Evolutionary conservation across 1,140 invertebrate genomes (phyloP).

Genomic region (Plutomurus gul): DNA sequence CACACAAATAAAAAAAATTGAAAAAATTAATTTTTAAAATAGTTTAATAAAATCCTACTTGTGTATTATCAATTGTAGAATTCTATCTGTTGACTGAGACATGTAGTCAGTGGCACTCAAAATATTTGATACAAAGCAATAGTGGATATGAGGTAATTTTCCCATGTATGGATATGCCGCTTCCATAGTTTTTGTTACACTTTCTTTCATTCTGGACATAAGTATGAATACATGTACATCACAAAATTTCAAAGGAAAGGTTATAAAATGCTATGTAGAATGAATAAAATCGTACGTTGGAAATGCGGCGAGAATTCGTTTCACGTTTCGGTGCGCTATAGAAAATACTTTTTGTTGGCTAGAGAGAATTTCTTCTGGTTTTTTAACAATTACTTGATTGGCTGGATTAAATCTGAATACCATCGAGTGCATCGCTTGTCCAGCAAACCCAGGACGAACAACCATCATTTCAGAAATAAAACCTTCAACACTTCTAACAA

Average conservation of each 20-base stretch:
- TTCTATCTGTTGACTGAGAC: constrained; percentile 63
- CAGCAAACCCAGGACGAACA: constrained; percentile 33
- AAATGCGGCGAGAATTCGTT: constrained; percentile 63
- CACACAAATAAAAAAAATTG: neutral
- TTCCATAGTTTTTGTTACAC: constrained; percentile 62
- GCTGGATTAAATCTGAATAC: constrained; percentile 48
- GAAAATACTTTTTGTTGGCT: constrained; percentile 60
- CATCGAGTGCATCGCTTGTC: constrained; percentile 41
- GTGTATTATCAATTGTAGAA: constrained; percentile 69
- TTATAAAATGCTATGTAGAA: constrained; percentile 27
- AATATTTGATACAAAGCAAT: constrained; percentile 69
- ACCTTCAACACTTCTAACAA: constrained; percentile 53
- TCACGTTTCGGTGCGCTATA: constrained; percentile 65
- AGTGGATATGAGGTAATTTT: constrained; percentile 61
- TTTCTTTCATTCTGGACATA: constrained; percentile 62
- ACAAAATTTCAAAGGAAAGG: constrained; percentile 1
- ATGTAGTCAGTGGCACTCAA: constrained; percentile 69
- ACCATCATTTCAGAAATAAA: constrained; percentile 39
- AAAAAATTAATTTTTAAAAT: neutral
- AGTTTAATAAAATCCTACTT: constrained; percentile 61
- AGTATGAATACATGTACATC: constrained; percentile 45
- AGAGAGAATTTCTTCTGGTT: constrained; percentile 58
- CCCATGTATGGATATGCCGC: constrained; percentile 70
- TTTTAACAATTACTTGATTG: constrained; percentile 57
- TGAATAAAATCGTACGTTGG: constrained; percentile 63